These are phyloP conservation scores for Premnoplex brunnescens DNA, from an alignment of 2,797 vertebrate genomes.

Conservation along the genomic window DNA sequence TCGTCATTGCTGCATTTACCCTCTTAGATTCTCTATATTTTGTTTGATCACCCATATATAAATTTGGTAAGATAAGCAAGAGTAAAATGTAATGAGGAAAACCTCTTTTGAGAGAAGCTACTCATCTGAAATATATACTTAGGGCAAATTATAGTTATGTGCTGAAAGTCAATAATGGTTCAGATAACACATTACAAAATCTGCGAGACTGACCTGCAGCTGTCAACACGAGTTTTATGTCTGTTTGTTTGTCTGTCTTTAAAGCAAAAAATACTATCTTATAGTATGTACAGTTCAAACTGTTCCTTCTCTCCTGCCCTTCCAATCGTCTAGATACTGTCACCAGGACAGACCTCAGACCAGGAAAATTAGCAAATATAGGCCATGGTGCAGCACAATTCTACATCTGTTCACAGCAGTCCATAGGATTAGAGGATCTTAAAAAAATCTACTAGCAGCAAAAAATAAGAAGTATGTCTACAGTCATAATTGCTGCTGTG, in stretches of 20 bases:
- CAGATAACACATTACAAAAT: not conserved
- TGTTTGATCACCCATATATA: not conserved
- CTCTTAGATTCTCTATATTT: not conserved
- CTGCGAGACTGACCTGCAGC: not conserved
- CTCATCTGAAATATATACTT: not conserved
- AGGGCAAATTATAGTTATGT: not conserved
- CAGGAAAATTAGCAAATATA: not conserved
- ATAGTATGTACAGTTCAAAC: not conserved
- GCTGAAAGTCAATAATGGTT: not conserved
- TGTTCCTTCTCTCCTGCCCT: not conserved
- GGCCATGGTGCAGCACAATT: not conserved
- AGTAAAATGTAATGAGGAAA: not conserved
- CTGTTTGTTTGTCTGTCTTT: not conserved
- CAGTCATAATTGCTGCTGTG: not conserved
- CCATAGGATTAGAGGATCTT: rapidly evolving
- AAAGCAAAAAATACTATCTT: not conserved
- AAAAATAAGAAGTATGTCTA: not conserved
- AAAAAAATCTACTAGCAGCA: not conserved
- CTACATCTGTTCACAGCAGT: not conserved
- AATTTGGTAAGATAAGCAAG: not conserved
- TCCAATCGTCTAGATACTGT: not conserved
- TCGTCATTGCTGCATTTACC: not conserved
- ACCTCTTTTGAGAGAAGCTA: not conserved
- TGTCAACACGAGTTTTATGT: not conserved
- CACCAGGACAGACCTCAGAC: not conserved